These are phyloP conservation scores for Mylabris phalerata DNA, from an alignment of 1,140 invertebrate species.

Conservation along the genomic window DNA sequence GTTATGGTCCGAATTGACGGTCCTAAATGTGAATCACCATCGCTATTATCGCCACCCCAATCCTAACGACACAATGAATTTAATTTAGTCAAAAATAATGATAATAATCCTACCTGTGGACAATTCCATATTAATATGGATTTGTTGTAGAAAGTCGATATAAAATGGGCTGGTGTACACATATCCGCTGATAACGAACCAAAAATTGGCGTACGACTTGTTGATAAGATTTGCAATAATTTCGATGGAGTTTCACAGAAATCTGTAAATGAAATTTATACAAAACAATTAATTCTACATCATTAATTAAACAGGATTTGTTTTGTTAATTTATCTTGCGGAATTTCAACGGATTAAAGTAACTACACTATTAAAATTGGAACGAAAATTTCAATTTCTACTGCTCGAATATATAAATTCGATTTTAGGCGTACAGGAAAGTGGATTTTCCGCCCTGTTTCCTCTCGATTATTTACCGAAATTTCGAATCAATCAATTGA, in stretches of 20 bases:
- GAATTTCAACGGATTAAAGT: too few species aligned
- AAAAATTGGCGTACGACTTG: conserved; percentile 21
- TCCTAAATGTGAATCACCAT: not conserved
- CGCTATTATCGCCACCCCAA: not conserved
- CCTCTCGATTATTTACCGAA: too few species aligned
- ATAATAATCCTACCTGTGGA: conserved; percentile 30
- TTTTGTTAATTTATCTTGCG: too few species aligned
- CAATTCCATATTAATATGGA: conserved; percentile 37
- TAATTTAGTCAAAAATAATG: not conserved
- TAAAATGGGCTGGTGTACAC: conserved; percentile 29
- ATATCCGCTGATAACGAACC: conserved; percentile 34
- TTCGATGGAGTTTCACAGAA: conserved; percentile 28
- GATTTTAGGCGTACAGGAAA: too few species aligned
- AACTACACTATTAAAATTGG: too few species aligned
- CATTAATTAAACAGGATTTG: too few species aligned
- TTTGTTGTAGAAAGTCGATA: conserved; percentile 32
- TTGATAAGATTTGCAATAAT: conserved; percentile 26
- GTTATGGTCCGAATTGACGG: conserved; percentile 33
- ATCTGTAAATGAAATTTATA: conserved; percentile 29
- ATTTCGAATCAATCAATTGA: too few species aligned
- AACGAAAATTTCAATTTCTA: too few species aligned
- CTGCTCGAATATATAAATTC: too few species aligned
- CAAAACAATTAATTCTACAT: too few species aligned
- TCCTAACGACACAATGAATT: not conserved
- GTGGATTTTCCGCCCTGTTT: too few species aligned